Conservation (phyloP, 2,113 vertebrate species). For the Colinus virginianus region DNA sequence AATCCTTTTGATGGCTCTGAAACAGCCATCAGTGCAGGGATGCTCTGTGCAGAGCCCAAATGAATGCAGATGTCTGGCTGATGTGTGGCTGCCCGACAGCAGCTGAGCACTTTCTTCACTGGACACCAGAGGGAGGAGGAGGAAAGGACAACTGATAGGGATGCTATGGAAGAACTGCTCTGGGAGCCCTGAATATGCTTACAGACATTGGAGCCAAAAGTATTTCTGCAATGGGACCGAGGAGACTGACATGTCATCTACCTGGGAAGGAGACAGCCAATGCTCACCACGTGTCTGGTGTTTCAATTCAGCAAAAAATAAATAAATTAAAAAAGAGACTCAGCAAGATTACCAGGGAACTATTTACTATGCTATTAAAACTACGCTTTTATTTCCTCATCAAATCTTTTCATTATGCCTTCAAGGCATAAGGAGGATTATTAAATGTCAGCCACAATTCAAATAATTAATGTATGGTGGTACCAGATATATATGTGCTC, state of each 20-base stretch:
- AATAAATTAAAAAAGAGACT: not conserved
- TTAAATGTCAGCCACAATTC: constrained; percentile 76
- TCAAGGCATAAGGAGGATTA: constrained; percentile 67
- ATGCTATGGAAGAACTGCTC: not conserved
- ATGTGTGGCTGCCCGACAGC: not conserved
- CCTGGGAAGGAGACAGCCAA: not conserved
- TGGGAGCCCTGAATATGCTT: not conserved
- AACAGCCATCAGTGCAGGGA: not conserved
- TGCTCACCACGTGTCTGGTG: not conserved
- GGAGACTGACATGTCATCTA: not conserved
- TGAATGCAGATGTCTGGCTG: not conserved
- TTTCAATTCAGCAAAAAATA: constrained; percentile 37
- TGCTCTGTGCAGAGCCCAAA: not conserved
- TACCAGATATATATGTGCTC: constrained; percentile 61
- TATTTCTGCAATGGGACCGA: constrained; percentile 2
- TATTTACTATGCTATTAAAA: constrained; percentile 69
- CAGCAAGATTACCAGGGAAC: constrained; percentile 41
- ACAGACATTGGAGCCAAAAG: not conserved
- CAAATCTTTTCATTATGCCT: constrained; percentile 70
- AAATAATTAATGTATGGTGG: constrained; percentile 78
- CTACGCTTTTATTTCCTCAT: constrained; percentile 65
- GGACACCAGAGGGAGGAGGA: constrained; percentile 72
- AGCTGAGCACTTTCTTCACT: constrained; percentile 47
- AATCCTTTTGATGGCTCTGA: constrained; percentile 27
- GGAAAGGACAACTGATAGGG: constrained; percentile 12